Percentiles rank a stretch among this genome's conserved stretches.
Evolutionary conservation across 2,797 vertebrate species (phyloP).

Genomic region (Sparidentex hasta): DNA sequence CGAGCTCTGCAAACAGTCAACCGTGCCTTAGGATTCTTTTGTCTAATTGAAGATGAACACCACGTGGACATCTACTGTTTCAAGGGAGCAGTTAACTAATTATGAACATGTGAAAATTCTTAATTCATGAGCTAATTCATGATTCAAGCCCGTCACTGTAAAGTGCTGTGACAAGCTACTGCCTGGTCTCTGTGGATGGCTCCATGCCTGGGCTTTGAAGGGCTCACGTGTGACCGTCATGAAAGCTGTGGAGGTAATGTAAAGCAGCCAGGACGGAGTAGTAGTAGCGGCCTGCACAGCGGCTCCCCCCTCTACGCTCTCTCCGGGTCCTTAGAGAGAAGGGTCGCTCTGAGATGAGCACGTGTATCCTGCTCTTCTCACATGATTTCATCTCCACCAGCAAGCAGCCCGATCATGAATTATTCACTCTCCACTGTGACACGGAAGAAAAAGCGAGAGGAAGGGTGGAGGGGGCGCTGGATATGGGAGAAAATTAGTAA

Average conservation of each 20-base stretch:
- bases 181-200: slow-evolving; percentile 15
- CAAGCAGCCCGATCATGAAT: slow-evolving; percentile 77
- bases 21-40: background rate
- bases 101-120: background rate
- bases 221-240: slow-evolving; percentile 52
- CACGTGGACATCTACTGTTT: background rate
- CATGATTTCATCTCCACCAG: slow-evolving; percentile 80
- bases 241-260: slow-evolving; percentile 22
- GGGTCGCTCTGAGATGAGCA: slow-evolving; percentile 62
- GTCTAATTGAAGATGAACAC: background rate
- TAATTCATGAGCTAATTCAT: slow-evolving; percentile 7
- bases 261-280: slow-evolving; percentile 16
- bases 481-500: slow-evolving; percentile 54
- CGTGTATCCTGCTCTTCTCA: slow-evolving; percentile 76
- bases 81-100: background rate
- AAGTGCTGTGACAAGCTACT: slow-evolving; percentile 5
- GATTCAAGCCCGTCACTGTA: background rate
- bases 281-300: slow-evolving; percentile 11
- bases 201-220: slow-evolving; percentile 20
- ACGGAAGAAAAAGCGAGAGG: slow-evolving; percentile 52
- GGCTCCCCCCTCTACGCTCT: background rate
- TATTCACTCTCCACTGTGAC: slow-evolving; percentile 80
- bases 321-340: slow-evolving; percentile 48
- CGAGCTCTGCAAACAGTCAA: background rate
- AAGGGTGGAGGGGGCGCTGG: slow-evolving; percentile 35